Evolutionary conservation across 2,113 vertebrate genomes (phyloP).

Genomic region (Xenopus laevis): DNA sequence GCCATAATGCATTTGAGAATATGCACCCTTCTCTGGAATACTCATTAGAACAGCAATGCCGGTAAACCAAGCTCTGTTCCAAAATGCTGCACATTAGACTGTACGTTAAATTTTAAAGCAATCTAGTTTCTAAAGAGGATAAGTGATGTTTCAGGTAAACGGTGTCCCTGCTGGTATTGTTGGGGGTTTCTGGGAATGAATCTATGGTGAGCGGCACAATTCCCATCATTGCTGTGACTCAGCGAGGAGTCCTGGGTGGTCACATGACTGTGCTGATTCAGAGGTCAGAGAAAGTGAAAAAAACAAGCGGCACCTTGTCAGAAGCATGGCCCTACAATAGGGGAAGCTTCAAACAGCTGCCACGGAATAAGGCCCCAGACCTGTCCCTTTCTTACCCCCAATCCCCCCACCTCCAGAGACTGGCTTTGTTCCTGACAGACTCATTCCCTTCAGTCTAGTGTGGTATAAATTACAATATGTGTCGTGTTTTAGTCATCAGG

Average conservation of each 20-base stretch:
- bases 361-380: neutral
- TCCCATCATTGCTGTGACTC: slow-evolving; percentile 77
- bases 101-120: neutral
- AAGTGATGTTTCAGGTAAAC: slow-evolving; percentile 52
- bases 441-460: neutral
- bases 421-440: neutral
- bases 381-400: neutral
- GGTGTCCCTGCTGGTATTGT: slow-evolving; percentile 63
- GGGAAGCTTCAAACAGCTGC: slow-evolving; percentile 37
- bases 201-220: slow-evolving; percentile 67
- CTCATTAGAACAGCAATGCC: neutral
- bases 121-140: slow-evolving; percentile 18
- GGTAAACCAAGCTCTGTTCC: neutral
- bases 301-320: slow-evolving; percentile 60
- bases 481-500: neutral
- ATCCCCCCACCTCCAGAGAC: neutral
- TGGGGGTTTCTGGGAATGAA: slow-evolving; percentile 70
- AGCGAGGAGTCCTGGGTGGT: slow-evolving; percentile 64
- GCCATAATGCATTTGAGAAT: no score
- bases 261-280: slow-evolving; percentile 67
- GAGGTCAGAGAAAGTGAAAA: slow-evolving; percentile 51
- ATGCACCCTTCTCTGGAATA: neutral
- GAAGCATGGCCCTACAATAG: slow-evolving; percentile 46
- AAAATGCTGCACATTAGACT: neutral
- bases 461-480: neutral